phyloP scores from a whole-genome alignment of 2,113 vertebrate species.

The Aspidoscelis tigris region DNA sequence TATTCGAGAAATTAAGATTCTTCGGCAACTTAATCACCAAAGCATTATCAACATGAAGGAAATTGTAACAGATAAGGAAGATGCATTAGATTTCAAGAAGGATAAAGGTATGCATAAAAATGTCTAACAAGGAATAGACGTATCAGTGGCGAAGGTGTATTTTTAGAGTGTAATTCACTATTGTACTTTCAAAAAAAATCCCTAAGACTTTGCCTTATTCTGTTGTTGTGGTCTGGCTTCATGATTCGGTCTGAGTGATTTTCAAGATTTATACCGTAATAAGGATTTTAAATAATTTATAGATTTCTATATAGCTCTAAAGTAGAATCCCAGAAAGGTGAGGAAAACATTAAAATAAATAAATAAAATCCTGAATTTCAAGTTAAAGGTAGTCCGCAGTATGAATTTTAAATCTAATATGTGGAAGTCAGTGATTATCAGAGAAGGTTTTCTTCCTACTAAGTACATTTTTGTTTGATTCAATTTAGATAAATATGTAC shows the following conservation, averaged over 20 bases:
- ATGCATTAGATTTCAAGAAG: conserved; percentile 88
- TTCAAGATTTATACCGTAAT: not conserved
- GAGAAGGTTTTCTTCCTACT: no score
- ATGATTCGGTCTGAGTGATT: not conserved
- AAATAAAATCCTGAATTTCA: no score
- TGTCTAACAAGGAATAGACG: not conserved
- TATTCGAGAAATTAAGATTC: conserved; percentile 88
- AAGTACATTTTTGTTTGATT: no score
- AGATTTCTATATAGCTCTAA: no score
- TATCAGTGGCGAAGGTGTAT: not conserved
- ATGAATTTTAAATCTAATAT: no score
- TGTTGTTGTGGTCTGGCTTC: not conserved
- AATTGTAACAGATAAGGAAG: conserved; percentile 88
- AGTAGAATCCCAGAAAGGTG: no score
- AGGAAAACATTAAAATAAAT: no score
- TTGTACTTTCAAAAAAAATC: not conserved
- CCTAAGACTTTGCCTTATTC: not conserved
- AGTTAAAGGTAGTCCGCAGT: no score
- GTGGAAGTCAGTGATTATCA: no score
- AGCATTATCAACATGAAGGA: conserved; percentile 92
- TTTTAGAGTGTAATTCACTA: conserved; percentile 36
- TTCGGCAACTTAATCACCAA: conserved; percentile 85
- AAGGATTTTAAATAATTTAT: no score
- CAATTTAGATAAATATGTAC: no score
- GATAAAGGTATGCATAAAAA: conserved; percentile 79